Evolutionary conservation across 2,888 invertebrate genomes (phyloP), one percentile per base, ranked within the genome.

Genomic region (Linhomoeus sp.): DNA sequence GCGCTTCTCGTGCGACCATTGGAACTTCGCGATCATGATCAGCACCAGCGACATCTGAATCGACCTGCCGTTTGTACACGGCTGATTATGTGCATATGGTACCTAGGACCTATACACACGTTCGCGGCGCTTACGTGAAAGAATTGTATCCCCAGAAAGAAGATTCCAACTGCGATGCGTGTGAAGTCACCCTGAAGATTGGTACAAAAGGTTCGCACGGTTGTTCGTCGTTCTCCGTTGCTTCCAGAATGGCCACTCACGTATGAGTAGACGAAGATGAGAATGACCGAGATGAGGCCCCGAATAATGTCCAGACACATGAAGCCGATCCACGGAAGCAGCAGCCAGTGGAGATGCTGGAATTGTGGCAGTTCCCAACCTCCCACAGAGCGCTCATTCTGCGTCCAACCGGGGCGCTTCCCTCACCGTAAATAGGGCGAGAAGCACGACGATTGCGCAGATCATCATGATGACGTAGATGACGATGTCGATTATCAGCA

Each of bases 141-240:
- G 46, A 61, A 52, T 47, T 63, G 63, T 20, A 63, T 51, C 7
- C 61, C 63, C n/a, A 64, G 54, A 54, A 64, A 63, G 56, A 64
- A 62, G 37, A 63, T 63, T 33, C 59, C 63, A 7, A 61, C 58
- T 20, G 63, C 63, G 42, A 63, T 58, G 29, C 63, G 53, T 1
- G 60, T 58, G 45, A 63, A 49, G 46, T 62, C 58, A 3, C 56
- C 52, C 56, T 61, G 49, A 25, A 29, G 3, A 7, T 17, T 37
- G 7, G 3, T 15, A 12, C 24, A 3, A 36, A 37, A n/a, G n/a
- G 9, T 24, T 43, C 26, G 3, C 14, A n/a, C n/a, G n/a, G n/a
- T n/a, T n/a, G n/a, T n/a, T n/a, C n/a, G n/a, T n/a, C n/a, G n/a
- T n/a, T n/a, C n/a, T n/a, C n/a, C n/a, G n/a, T n/a, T n/a, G n/a